Base-by-base conservation (phyloP, 2,888 invertebrate species). In the Epinotia ramella region DNA sequence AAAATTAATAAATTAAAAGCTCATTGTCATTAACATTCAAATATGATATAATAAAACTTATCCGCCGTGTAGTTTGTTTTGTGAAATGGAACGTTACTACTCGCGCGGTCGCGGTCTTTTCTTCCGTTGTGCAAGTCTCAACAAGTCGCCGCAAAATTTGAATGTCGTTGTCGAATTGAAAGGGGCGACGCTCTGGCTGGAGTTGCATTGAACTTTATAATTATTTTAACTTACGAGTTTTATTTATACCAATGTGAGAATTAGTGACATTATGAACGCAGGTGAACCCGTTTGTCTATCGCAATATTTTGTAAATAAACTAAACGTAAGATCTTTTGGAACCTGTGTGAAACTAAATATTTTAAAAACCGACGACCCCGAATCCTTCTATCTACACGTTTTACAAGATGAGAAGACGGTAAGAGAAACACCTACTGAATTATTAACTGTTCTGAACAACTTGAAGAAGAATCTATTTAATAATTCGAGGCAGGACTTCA, bases 251-350 rank as follows among this genome's bases (percentile, higher is more conserved):
- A 16, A 33, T 24, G 24, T n/a, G 18, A 18, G 3, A 49, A 53
- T 20, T 53, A 13, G 7, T 53, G 13, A 18, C 33, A 73, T 12
- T 28, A 76, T 76, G 76, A 72, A 46, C 57, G 56, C 33, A 6
- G 49, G 24, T 20, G 67, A 63, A n/a, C 84, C 87, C 0, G 74
- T 90, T 73, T 92, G 91, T 82, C 82, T 91, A 76, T 88, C 93
- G 2, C 86, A 90, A 77, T 84, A 88, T 79, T 94, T 94, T 80
- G 84, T 87, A 5, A 92, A 93, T 81, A 94, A 93, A 82, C 90
- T 91, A 83, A 92, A 93, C 81, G 83, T 92, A 57, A 84, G 94
- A 73, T 91, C 92, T 2, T 89, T 86, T 78, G 82, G 80, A 71
- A 92, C 91, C 81, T 80, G 91, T 79, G 59, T 91, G 24, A 87